These are phyloP conservation scores for Serripes groenlandicus DNA, from an alignment of 2,888 invertebrate species.

Conservation along the genomic window DNA sequence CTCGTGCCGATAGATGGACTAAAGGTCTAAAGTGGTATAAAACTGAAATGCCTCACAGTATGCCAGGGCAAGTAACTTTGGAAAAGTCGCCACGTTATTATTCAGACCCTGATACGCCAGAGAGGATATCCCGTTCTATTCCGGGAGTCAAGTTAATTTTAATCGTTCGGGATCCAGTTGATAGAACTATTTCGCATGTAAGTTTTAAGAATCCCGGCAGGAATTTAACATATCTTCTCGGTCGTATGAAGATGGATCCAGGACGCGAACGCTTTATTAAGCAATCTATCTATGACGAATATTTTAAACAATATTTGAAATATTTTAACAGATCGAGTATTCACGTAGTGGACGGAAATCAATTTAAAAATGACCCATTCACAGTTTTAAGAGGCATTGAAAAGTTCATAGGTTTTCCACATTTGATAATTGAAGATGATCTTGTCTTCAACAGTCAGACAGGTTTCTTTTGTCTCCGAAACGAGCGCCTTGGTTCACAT, in stretches of 20 bases:
- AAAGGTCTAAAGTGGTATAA: conserved; percentile 96
- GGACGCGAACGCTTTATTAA: too few species aligned
- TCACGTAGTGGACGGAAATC: conserved; percentile 92
- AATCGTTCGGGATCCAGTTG: conserved; percentile 98
- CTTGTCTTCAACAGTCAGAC: conserved; percentile 98
- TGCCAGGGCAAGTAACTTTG: conserved; percentile 95
- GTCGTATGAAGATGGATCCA: too few species aligned
- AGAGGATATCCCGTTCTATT: conserved; percentile 97
- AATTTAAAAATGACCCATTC: conserved; percentile 74
- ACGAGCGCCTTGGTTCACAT: too few species aligned
- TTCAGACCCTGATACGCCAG: conserved; percentile 96
- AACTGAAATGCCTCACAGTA: conserved; percentile 93
- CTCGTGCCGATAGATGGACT: conserved; percentile 93
- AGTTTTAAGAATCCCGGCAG: too few species aligned
- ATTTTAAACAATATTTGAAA: conserved; percentile 95
- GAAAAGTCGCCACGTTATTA: conserved; percentile 99
- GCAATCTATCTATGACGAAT: conserved; percentile 88
- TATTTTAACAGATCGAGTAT: conserved; percentile 96
- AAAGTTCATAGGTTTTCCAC: conserved; percentile 75
- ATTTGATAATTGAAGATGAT: conserved; percentile 89
- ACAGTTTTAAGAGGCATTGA: conserved; percentile 75
- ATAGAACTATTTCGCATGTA: conserved; percentile 98
- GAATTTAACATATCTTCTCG: too few species aligned
- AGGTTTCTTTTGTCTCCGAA: conserved; percentile 95
- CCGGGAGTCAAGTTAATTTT: conserved; percentile 94